These are phyloP conservation scores for Oreotrochilus melanogaster DNA, from an alignment of 2,113 vertebrate species.

Conservation along the genomic window DNA sequence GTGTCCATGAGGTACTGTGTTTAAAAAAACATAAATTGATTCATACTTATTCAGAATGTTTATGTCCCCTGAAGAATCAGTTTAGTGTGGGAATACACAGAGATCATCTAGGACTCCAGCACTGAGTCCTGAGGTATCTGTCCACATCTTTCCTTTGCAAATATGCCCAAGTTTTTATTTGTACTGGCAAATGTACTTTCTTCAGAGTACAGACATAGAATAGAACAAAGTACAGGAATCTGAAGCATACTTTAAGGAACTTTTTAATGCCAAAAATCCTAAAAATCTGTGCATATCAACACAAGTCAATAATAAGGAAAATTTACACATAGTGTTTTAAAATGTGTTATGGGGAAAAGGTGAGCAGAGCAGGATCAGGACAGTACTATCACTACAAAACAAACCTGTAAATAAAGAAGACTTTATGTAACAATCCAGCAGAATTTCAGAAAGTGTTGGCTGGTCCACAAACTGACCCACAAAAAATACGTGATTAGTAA, in stretches of 20 bases:
- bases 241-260: neutral
- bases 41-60: neutral
- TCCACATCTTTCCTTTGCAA: neutral
- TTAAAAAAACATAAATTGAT: neutral
- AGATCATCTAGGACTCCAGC: neutral
- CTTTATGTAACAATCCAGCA: neutral
- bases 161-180: no score
- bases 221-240: neutral
- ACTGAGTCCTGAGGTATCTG: neutral
- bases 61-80: neutral
- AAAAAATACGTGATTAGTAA: neutral
- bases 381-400: rapidly evolving
- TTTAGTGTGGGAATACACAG: neutral
- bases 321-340: neutral
- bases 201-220: neutral
- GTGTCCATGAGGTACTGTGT: neutral
- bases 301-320: neutral
- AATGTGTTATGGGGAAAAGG: rapidly evolving
- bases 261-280: neutral
- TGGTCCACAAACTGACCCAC: neutral
- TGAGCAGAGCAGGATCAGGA: neutral
- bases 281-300: neutral
- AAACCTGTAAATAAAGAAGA: neutral
- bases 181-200: neutral
- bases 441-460: neutral